Percentiles rank a stretch among this genome's conserved stretches.
Conservation (phyloP, 2,888 invertebrate genomes). For the Abrostola tripartita region DNA sequence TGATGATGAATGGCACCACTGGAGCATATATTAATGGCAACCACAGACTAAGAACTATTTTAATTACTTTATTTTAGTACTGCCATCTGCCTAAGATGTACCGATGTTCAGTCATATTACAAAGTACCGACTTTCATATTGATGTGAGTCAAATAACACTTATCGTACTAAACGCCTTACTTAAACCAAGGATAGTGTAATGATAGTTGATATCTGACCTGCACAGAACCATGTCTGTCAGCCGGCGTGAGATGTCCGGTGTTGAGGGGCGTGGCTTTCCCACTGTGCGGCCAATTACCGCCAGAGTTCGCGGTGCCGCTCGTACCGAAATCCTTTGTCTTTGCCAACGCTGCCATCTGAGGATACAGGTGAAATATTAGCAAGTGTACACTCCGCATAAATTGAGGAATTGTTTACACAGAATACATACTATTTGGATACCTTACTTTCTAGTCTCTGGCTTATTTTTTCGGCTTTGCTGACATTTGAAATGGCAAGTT, state of each 20-base stretch:
- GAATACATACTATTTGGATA: slow-evolving; percentile 6
- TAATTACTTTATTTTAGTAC: too few relatives aligned
- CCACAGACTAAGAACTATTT: too few relatives aligned
- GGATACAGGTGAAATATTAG: slow-evolving; percentile 43
- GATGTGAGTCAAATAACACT: background rate
- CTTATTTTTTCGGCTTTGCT: background rate
- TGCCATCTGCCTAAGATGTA: too few relatives aligned
- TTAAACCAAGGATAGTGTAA: background rate
- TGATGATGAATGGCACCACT: too few relatives aligned
- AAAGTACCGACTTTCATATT: background rate
- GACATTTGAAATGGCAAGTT: too few relatives aligned
- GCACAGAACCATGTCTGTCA: slow-evolving; percentile 98
- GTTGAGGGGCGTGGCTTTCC: slow-evolving; percentile 94
- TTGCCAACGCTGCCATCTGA: slow-evolving; percentile 66
- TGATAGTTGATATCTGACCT: slow-evolving; percentile 87
- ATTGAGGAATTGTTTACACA: background rate
- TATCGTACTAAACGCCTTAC: background rate
- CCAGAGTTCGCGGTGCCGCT: slow-evolving; percentile 91
- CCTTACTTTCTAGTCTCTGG: slow-evolving; percentile 1
- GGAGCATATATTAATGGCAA: too few relatives aligned
- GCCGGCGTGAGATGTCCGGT: slow-evolving; percentile 96
- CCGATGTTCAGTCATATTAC: background rate
- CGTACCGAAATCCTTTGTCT: slow-evolving; percentile 80
- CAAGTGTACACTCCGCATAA: background rate
- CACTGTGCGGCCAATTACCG: slow-evolving; percentile 94